Evolutionary conservation across 2,113 vertebrate species (phyloP), one percentile per base, ranked within the genome.

Genomic region (Grus americana): DNA sequence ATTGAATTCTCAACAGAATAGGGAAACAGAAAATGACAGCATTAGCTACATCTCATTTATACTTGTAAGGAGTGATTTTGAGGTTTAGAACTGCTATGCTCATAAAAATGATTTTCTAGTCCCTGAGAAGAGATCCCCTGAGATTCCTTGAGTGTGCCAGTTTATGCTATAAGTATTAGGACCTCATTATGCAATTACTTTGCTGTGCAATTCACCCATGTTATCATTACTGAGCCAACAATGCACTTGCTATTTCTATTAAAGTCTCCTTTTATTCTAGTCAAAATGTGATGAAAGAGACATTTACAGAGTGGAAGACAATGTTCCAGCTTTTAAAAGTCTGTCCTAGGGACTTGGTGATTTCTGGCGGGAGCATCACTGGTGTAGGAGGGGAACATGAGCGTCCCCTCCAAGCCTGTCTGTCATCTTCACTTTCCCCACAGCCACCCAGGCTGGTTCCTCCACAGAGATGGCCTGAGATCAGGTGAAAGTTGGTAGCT

Each of bases 31-130:
- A 88, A 63, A 62, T 17, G 8, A 70, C n/a, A 61, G 16, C 65
- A 74, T 87, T 79, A 93, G 40, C 11, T 90, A 73, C 32, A 44
- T 82, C 38, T 75, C 73, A 81, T 85, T 94, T 81, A 58, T 34
- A 46, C 30, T 73, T 62, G 9, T 55, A 90, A 75, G n/a, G 30
- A 75, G 15, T 17, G 10, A 72, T 86, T 82, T 82, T 91, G 86
- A 91, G 40, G 36, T 91, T 86, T 66, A 83, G 19, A 86, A 68
- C 3, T 34, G 6, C 23, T 78, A 40, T 71, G 18, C 7, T 85
- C 38, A 65, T 82, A 74, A 82, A 90, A 78, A 66, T 36, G 0
- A 23, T 78, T 58, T 81, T 38, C 46, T 78, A n/a, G 44, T 34
- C 32, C 54, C 65, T 59, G 20, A 66, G 32, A 90, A 81, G 26